Base-by-base conservation (phyloP, 92 coral and sea anemone genomes). In the Meandrina meandrites region DNA sequence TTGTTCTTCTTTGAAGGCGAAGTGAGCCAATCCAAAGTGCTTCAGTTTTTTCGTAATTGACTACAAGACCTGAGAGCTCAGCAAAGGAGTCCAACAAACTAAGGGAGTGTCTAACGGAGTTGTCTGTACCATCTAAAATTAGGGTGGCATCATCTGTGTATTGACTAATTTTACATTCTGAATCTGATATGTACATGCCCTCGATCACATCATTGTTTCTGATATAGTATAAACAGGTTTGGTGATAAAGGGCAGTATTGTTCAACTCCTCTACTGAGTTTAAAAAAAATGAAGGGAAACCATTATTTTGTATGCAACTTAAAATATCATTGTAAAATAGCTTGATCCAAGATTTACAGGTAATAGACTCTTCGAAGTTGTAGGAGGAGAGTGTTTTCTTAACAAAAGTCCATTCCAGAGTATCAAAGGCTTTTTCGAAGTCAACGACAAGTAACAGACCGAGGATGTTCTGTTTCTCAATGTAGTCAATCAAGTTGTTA, bases 131-230 rank as follows among this genome's bases (percentile, higher is more conserved):
- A 71, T 70, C 86, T 83, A 83, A 24, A 36, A 83, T 83, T 30
- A 83, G 18, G 87, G n/a, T 83, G 24, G 87, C 51, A 72, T 83
- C 87, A 62, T 83, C 86, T 70, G 87, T 81, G 51, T 74, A 84
- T 84, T 84, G 87, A 66, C 87, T 84, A 30, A 75, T 28, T 84
- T 84, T 73, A 31, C 81, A 74, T 54, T 74, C 81, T 34, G 53
- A 17, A 28, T 79, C 81, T 56, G 74, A 66, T 35, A 83, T 47
- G 22, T 67, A 51, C 28, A 83, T 71, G 70, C 80, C 81, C 22
- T 72, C 42, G 72, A 75, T 75, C 54, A 34, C 81, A 54, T 74
- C 68, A 17, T 53, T 8, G 31, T 74, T 76, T 54, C 74, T 73
- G 32, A 83, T 72, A 37, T 30, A 83, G 51, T 31, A 83, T 64